These are phyloP conservation scores for Troglohyphantes excavatus DNA, from an alignment of 2,888 invertebrate genomes.

Conservation along the genomic window DNA sequence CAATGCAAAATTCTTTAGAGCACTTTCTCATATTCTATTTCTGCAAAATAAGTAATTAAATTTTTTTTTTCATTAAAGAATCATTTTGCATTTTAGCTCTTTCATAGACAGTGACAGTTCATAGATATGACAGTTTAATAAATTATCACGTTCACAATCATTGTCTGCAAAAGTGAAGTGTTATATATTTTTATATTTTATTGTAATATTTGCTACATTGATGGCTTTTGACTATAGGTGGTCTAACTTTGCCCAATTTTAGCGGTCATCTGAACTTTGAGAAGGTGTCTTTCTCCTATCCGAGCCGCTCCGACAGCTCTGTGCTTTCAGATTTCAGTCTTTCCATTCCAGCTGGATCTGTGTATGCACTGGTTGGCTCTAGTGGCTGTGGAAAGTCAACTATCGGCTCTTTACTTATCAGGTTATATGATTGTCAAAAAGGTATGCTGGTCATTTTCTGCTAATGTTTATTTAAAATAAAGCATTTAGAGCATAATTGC, in stretches of 20 bases:
- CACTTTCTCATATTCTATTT: too few species aligned
- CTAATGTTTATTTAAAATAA: background rate
- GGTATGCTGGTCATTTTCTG: constrained; percentile 32
- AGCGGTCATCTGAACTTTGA: constrained; percentile 89
- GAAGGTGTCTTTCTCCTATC: constrained; percentile 89
- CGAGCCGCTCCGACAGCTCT: constrained; percentile 85
- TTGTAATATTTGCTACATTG: background rate
- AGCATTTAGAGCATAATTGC: background rate
- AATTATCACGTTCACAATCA: too few species aligned
- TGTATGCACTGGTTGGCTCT: constrained; percentile 93
- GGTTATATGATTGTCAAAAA: constrained; percentile 90
- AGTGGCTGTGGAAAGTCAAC: constrained; percentile 98
- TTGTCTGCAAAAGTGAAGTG: too few species aligned
- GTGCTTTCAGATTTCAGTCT: constrained; percentile 88
- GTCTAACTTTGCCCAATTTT: constrained; percentile 85
- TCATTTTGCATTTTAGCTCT: too few species aligned
- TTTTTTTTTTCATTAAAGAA: too few species aligned
- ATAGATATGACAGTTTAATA: too few species aligned
- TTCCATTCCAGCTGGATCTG: constrained; percentile 87
- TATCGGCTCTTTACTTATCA: constrained; percentile 90
- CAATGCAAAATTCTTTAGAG: too few species aligned
- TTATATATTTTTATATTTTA: too few species aligned
- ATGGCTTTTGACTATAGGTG: constrained; percentile 84
- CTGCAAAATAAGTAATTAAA: too few species aligned
- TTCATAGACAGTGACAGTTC: too few species aligned